These are phyloP conservation scores for Hypsopygia costalis DNA, from an alignment of 2,888 invertebrate species.

Conservation along the genomic window DNA sequence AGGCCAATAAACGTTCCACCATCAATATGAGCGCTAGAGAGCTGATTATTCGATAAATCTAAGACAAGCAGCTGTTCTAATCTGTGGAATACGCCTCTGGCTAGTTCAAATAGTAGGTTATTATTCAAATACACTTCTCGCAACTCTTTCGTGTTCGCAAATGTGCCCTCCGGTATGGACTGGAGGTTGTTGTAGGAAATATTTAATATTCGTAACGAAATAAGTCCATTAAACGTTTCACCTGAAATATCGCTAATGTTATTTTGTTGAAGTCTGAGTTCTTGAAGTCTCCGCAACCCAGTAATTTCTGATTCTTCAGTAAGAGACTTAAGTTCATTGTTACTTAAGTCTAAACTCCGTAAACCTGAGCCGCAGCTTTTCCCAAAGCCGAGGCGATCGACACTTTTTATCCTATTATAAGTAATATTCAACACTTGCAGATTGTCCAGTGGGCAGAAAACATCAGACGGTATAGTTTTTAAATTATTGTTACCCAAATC, in stretches of 20 bases:
- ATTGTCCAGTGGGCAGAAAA: constrained; percentile 89
- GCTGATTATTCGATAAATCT: constrained; percentile 92
- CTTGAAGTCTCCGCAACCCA: constrained; percentile 87
- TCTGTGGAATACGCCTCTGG: constrained; percentile 90
- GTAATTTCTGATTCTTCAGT: constrained; percentile 88
- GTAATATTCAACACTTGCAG: constrained; percentile 91
- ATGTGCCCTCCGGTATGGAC: constrained; percentile 89
- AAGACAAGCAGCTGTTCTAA: constrained; percentile 92
- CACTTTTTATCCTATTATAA: constrained; percentile 87
- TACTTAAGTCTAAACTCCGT: constrained; percentile 88
- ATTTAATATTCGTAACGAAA: constrained; percentile 89
- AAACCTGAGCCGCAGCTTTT: constrained; percentile 85
- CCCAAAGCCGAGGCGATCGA: constrained; percentile 87
- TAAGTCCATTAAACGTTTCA: constrained; percentile 89
- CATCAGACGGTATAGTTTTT: constrained; percentile 86
- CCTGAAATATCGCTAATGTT: constrained; percentile 89
- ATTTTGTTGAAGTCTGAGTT: constrained; percentile 90
- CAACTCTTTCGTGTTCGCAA: constrained; percentile 90
- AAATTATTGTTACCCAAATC: constrained; percentile 91
- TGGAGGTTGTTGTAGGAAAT: constrained; percentile 92
- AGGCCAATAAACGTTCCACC: constrained; percentile 92
- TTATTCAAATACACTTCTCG: constrained; percentile 92
- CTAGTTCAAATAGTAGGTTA: constrained; percentile 91
- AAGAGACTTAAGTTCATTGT: constrained; percentile 87
- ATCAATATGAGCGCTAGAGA: constrained; percentile 91